Percentiles rank a stretch among this genome's conserved stretches.
Conservation (phyloP, 2,797 vertebrate species). For the Tragelaphus eurycerus region DNA sequence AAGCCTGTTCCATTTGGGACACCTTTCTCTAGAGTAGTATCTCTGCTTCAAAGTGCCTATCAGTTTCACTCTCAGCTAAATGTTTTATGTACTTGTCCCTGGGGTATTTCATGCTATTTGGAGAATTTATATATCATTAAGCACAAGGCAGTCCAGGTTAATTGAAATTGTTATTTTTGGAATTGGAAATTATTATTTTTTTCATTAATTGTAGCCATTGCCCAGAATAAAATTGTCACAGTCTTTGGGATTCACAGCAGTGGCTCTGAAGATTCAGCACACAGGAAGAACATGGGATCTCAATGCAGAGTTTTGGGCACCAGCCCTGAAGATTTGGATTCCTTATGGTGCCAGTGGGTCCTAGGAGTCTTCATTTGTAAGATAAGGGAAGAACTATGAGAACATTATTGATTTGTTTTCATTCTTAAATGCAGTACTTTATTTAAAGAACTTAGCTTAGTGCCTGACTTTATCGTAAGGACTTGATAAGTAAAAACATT, state of each 20-base stretch:
- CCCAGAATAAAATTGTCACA: slow-evolving; percentile 61
- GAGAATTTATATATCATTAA: slow-evolving; percentile 71
- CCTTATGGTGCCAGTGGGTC: background rate
- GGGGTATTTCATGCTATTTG: slow-evolving; percentile 60
- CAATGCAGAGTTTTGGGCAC: background rate
- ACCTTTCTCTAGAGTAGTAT: background rate
- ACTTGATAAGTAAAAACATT: background rate
- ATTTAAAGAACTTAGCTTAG: background rate
- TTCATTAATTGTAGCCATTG: slow-evolving; percentile 51
- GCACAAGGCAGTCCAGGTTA: slow-evolving; percentile 70
- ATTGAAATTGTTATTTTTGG: slow-evolving; percentile 77
- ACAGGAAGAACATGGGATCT: background rate
- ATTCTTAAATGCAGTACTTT: background rate
- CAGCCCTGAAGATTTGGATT: background rate
- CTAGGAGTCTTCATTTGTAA: background rate
- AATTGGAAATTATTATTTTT: slow-evolving; percentile 62
- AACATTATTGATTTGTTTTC: background rate
- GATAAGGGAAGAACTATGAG: background rate
- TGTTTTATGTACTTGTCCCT: slow-evolving; percentile 56
- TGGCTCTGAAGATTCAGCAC: background rate
- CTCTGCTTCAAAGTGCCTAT: background rate
- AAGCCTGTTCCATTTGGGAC: background rate
- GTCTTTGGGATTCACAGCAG: slow-evolving; percentile 25
- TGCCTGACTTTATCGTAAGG: background rate
- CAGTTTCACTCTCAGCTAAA: slow-evolving; percentile 6